These are phyloP conservation scores for Falco rusticolus DNA, from an alignment of 2,797 vertebrate genomes.

Conservation along the genomic window DNA sequence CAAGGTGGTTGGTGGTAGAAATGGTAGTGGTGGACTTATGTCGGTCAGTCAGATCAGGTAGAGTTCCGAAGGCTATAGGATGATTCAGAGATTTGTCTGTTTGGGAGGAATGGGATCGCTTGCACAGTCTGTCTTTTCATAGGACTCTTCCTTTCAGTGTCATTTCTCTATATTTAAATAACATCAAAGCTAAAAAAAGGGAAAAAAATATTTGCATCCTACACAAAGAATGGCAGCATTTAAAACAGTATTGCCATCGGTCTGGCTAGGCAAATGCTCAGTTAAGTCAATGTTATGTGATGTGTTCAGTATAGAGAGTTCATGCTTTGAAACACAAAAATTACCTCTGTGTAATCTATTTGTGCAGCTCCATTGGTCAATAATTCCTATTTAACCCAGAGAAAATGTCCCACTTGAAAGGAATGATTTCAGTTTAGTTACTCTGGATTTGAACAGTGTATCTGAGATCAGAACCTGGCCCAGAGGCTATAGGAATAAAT, in stretches of 20 bases:
- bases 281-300: not conserved
- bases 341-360: slow-evolving; percentile 12
- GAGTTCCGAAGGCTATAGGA: not conserved
- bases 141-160: not conserved
- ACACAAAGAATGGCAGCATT: not conserved
- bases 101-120: not conserved
- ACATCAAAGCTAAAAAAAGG: not conserved
- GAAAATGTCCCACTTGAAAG: slow-evolving; percentile 53
- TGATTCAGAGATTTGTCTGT: not conserved
- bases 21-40: not conserved
- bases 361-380: slow-evolving; percentile 4
- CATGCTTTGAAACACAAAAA: slow-evolving; percentile 12
- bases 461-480: slow-evolving; percentile 63
- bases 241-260: not conserved
- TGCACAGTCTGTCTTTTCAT: not conserved
- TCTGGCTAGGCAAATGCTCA: not conserved
- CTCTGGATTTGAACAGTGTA: slow-evolving; percentile 30
- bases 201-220: not conserved
- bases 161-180: not conserved
- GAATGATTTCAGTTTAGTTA: slow-evolving; percentile 43
- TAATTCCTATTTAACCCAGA: slow-evolving; percentile 42
- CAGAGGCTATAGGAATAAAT: slow-evolving; percentile 62
- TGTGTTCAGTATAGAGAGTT: not conserved
- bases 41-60: not conserved
- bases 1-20: not conserved